A percentile compares a stretch with the other conserved stretches of the same genome.
These are phyloP conservation scores for Eudorcas thomsonii DNA, from an alignment of 2,113 vertebrate genomes.

Conservation along the genomic window DNA sequence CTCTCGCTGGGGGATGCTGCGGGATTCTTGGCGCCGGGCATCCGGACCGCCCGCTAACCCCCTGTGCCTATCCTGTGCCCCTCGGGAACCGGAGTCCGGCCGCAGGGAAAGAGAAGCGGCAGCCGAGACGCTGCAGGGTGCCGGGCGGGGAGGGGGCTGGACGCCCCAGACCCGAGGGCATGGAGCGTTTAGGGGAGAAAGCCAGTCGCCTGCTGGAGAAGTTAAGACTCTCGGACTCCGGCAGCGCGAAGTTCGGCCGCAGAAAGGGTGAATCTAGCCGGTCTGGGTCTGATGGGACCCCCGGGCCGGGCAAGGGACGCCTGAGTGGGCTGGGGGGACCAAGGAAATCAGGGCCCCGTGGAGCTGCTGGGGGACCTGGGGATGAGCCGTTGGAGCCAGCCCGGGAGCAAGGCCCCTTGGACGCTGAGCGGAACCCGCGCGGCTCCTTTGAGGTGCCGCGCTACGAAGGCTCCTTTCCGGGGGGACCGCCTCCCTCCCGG, in stretches of 20 bases:
- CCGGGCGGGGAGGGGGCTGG: constrained; percentile 46
- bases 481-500: constrained; percentile 80
- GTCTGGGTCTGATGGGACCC: constrained; percentile 76
- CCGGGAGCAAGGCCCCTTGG: constrained; percentile 78
- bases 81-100: not conserved
- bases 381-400: constrained; percentile 76
- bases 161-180: constrained; percentile 67
- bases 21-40: constrained; percentile 55
- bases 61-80: constrained; percentile 16
- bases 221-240: constrained; percentile 88
- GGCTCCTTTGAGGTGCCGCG: constrained; percentile 71
- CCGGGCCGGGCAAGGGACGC: constrained; percentile 63
- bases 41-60: constrained; percentile 45
- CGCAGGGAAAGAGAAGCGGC: not conserved
- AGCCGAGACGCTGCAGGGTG: constrained; percentile 31
- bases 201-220: constrained; percentile 87
- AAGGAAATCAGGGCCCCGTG: constrained; percentile 60
- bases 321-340: constrained; percentile 77
- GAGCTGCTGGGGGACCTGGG: constrained; percentile 73
- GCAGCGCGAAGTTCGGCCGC: constrained; percentile 89
- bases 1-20: constrained; percentile 70
- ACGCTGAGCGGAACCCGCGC: constrained; percentile 67
- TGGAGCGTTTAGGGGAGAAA: constrained; percentile 87
- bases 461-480: constrained; percentile 69
- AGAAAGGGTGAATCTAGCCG: constrained; percentile 85